Evolutionary conservation across 2,113 vertebrate genomes (phyloP), one percentile per base, ranked within the genome.

Genomic region (Lontra canadensis): DNA sequence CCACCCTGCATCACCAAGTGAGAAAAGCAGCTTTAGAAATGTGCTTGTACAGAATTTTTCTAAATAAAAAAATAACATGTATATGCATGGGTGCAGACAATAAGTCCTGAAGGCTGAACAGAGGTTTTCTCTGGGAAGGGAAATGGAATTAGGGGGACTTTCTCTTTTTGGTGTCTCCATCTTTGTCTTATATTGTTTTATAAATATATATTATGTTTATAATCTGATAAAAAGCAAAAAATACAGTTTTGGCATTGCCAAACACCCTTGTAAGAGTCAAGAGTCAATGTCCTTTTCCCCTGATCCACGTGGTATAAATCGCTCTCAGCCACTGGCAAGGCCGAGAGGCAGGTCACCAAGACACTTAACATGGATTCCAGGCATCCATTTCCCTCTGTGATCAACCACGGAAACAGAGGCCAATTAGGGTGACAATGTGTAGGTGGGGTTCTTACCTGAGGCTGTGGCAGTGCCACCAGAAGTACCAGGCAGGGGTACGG

Each of bases 161-260:
- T n/a, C 39, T 76, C 39, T 65, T 57, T 15, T 21, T 44, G 39
- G 23, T 18, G 10, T 29, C 63, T 21, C 20, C n/a, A 29, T 67
- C 78, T 80, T 69, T 76, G 21, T 59, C 90, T 79, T 63, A 61
- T 34, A 21, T 80, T 79, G 14, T 88, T 90, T 81, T 59, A 25
- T 36, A 67, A 76, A 78, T 83, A 61, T 7, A 18, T 12, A 25
- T n/a, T 34, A 34, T 76, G 31, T 31, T 89, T 61, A 93, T 36
- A 74, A 17, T 47, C 63, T 39, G 81, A 88, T 29, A 36, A 34
- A 93, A 89, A 91, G 44, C 76, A 91, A 73, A 25, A 88, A 63
- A 84, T 29, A n/a, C 44, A 34, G 18, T 21, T 92, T 55, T 57
- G 78, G 69, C 88, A 82, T 88, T 61, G 74, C 61, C 92, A 88